A percentile compares a stretch with the other conserved stretches of the same genome.
phyloP scores from a whole-genome alignment of 2,888 invertebrate species.

The Andrena hattorfiana region DNA sequence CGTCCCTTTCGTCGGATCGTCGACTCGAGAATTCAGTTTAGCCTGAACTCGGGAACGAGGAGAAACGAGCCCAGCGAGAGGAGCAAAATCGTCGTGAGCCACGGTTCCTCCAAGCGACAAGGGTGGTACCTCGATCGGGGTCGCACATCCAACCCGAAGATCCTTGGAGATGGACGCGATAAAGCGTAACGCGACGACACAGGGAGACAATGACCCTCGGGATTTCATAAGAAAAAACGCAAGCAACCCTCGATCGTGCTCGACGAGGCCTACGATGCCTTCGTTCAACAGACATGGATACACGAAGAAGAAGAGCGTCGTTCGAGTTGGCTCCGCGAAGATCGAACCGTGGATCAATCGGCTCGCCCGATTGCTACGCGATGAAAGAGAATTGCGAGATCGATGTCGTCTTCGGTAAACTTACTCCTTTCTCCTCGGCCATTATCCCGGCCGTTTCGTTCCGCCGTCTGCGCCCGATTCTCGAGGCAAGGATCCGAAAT shows the following conservation, averaged over 20 bases:
- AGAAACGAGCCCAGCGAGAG: not conserved
- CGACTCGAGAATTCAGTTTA: not conserved
- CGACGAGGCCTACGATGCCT: constrained; percentile 19
- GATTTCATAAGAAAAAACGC: not conserved
- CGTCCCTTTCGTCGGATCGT: not conserved
- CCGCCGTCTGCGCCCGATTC: constrained; percentile 40
- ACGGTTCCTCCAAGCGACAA: not conserved
- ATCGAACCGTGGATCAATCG: constrained; percentile 53
- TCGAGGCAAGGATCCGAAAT: constrained; percentile 70
- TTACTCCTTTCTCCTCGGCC: constrained; percentile 59
- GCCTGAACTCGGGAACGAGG: not conserved
- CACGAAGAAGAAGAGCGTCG: not conserved
- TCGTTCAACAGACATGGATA: constrained; percentile 1
- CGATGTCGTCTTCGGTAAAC: constrained; percentile 65
- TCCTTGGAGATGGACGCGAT: constrained; percentile 62
- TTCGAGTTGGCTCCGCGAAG: constrained; percentile 16
- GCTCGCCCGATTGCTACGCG: constrained; percentile 29
- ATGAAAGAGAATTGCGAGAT: constrained; percentile 53
- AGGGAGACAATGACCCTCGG: constrained; percentile 46
- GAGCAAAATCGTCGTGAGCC: not conserved
- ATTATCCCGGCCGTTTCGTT: constrained; percentile 41
- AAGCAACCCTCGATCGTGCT: constrained; percentile 10
- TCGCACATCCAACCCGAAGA: not conserved
- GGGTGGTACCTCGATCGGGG: not conserved
- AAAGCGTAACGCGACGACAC: constrained; percentile 55